Percentiles rank a stretch among this genome's conserved stretches.
These are phyloP conservation scores for Podarcis raffonei DNA, from an alignment of 2,113 vertebrate species.

Conservation along the genomic window DNA sequence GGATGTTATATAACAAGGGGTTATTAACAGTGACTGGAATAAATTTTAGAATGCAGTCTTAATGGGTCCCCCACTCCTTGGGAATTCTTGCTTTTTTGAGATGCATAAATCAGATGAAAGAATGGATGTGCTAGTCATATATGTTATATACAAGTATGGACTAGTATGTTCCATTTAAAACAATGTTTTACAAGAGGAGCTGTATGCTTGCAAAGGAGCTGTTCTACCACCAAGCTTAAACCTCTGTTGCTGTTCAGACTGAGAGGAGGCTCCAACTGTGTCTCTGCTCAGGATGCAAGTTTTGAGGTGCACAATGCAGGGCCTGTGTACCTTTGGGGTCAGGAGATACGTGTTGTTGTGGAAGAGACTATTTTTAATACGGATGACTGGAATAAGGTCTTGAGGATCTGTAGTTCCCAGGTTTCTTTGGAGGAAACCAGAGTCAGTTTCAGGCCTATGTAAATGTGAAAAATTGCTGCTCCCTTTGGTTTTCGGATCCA, in stretches of 20 bases:
- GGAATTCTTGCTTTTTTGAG: too few relatives aligned
- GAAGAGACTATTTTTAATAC: neutral
- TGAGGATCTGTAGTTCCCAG: neutral
- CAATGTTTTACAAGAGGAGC: too few relatives aligned
- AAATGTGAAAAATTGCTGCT: neutral
- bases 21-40: too few relatives aligned
- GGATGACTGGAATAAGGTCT: neutral
- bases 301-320: neutral
- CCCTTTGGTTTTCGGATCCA: neutral
- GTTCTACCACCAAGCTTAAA: neutral
- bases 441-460: neutral
- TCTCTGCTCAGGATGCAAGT: neutral
- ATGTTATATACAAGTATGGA: neutral
- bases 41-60: too few relatives aligned
- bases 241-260: neutral
- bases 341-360: neutral
- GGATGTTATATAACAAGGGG: neutral
- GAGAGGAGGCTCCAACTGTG: neutral
- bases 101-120: too few relatives aligned
- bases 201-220: too few relatives aligned
- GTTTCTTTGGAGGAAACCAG: neutral
- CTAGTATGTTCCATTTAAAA: neutral
- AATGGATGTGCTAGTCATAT: neutral
- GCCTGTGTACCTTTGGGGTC: neutral
- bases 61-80: too few relatives aligned